A percentile compares a stretch with the other conserved stretches of the same genome.
phyloP scores from a whole-genome alignment of 2,113 vertebrate genomes.

The Anarrhichthys ocellatus region DNA sequence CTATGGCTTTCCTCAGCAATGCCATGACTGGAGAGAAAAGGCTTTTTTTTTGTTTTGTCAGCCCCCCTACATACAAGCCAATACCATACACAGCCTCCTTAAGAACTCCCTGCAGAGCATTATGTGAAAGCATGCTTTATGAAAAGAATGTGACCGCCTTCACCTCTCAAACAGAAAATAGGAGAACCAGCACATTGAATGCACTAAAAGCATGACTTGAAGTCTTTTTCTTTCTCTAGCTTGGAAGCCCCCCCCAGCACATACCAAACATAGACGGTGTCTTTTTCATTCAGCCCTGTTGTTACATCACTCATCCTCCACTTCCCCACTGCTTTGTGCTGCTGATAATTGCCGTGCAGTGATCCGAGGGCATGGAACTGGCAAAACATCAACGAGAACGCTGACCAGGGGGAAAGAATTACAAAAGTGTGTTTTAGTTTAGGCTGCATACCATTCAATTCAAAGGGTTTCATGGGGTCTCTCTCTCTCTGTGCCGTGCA shows the following conservation, averaged over 20 bases:
- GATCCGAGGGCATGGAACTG: slow-evolving; percentile 70
- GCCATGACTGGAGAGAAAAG: slow-evolving; percentile 15
- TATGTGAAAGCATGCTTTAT: slow-evolving; percentile 46
- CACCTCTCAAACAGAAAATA: slow-evolving; percentile 29
- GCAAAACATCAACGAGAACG: slow-evolving; percentile 73
- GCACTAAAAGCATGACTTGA: slow-evolving; percentile 55
- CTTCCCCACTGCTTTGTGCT: slow-evolving; percentile 73
- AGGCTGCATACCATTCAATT: slow-evolving; percentile 63
- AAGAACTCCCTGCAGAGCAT: slow-evolving; percentile 24
- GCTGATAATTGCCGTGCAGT: slow-evolving; percentile 74
- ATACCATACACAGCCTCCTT: slow-evolving; percentile 9
- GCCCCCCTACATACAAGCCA: slow-evolving; percentile 9
- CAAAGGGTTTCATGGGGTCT: slow-evolving; percentile 17
- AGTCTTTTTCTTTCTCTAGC: background rate
- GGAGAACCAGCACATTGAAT: slow-evolving; percentile 22
- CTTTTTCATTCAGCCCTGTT: slow-evolving; percentile 66
- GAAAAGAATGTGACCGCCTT: slow-evolving; percentile 46
- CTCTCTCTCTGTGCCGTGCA: background rate
- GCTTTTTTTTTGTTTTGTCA: background rate
- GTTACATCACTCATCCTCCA: slow-evolving; percentile 72
- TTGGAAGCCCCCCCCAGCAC: slow-evolving; percentile 52
- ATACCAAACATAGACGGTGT: slow-evolving; percentile 68
- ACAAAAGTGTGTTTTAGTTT: slow-evolving; percentile 74
- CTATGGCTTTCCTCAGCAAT: slow-evolving; percentile 32
- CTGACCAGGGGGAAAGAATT: slow-evolving; percentile 69